These are phyloP conservation scores for Rhadinocentrus ornatus DNA, from an alignment of 2,797 vertebrate species.

Conservation along the genomic window DNA sequence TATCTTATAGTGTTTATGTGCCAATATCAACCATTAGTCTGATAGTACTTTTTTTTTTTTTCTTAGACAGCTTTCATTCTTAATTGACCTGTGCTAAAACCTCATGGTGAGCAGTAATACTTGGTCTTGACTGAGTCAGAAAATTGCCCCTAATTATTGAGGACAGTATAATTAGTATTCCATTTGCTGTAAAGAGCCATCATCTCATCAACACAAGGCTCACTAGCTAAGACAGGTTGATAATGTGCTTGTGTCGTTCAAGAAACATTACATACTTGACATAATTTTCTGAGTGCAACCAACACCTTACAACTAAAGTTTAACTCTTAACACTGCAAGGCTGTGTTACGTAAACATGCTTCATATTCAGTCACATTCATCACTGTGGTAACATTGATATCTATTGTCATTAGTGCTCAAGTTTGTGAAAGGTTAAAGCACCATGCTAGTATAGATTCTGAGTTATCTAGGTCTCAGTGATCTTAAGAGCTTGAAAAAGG, in stretches of 20 bases:
- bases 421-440: too few species aligned
- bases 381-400: constrained; percentile 8
- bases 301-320: constrained; percentile 2
- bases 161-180: constrained; percentile 36
- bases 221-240: constrained; percentile 29
- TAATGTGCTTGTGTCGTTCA: constrained; percentile 30
- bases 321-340: neutral
- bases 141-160: constrained; percentile 22
- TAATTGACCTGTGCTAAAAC: constrained; percentile 20
- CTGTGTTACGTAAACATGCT: neutral
- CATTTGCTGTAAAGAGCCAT: constrained; percentile 44
- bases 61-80: neutral
- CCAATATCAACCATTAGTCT: neutral
- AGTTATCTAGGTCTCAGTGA: too few species aligned
- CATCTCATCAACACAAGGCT: constrained; percentile 31
- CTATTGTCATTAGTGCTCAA: neutral
- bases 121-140: constrained; percentile 21
- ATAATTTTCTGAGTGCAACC: constrained; percentile 34
- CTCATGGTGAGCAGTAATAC: neutral
- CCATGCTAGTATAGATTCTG: too few species aligned
- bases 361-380: constrained; percentile 10
- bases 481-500: too few species aligned
- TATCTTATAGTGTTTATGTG: too few species aligned
- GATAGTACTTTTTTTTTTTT: neutral
- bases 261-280: constrained; percentile 46